These are phyloP conservation scores for Conus canariensis DNA, from an alignment of 2,888 invertebrate genomes.

Conservation along the genomic window DNA sequence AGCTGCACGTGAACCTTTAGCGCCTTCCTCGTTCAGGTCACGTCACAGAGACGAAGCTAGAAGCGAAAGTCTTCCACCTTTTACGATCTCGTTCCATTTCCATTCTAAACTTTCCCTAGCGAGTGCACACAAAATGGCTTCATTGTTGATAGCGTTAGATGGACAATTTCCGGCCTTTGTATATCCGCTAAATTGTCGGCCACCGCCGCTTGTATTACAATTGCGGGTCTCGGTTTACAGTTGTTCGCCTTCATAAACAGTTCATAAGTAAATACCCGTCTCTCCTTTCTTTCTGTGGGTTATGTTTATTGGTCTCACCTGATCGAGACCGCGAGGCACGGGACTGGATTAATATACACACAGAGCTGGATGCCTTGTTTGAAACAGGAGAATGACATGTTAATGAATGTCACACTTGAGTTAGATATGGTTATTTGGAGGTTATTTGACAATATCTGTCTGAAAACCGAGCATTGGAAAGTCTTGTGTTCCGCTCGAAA, in stretches of 20 bases:
- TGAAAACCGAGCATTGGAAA: no score
- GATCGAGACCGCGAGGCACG: not conserved
- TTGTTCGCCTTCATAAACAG: not conserved
- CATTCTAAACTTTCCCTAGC: constrained; percentile 24
- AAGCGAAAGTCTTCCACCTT: constrained; percentile 18
- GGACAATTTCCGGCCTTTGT: constrained; percentile 42
- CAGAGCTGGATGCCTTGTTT: not conserved
- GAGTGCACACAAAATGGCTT: constrained; percentile 33
- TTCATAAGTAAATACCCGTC: constrained; percentile 7
- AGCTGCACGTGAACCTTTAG: not conserved
- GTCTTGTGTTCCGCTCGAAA: no score
- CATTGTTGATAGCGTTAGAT: constrained; percentile 31
- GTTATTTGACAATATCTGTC: no score
- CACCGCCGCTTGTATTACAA: not conserved
- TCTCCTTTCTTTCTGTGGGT: not conserved
- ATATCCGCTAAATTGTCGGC: constrained; percentile 26
- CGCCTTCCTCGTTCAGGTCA: not conserved
- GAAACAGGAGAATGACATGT: not conserved
- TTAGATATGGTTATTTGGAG: not conserved
- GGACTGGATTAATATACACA: not conserved
- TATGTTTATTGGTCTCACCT: not conserved
- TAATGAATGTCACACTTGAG: not conserved
- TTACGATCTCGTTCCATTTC: constrained; percentile 33
- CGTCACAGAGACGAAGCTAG: constrained; percentile 26
- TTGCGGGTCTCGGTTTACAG: constrained; percentile 4